phyloP scores from a whole-genome alignment of 1,140 invertebrate genomes.

The Drosophila erecta region DNA sequence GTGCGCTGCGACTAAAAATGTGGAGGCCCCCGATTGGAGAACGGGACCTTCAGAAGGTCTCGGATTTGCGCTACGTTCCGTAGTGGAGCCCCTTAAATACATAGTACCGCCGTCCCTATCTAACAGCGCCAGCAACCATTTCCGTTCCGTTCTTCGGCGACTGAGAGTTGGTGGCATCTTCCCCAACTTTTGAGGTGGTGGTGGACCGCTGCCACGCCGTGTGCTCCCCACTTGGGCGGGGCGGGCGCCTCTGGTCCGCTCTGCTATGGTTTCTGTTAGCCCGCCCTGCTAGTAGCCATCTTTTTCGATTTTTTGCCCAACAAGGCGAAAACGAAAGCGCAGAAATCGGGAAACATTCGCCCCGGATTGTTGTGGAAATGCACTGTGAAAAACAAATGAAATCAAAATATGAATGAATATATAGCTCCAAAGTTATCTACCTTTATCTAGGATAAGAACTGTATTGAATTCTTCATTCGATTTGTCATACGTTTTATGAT shows the following conservation, averaged over 20 bases:
- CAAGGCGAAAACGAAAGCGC: conserved; percentile 32
- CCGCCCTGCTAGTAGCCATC: conserved; percentile 82
- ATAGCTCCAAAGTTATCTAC: too few species aligned
- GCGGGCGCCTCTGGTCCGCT: conserved; percentile 25
- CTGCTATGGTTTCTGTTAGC: conserved; percentile 77
- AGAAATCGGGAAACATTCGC: conserved; percentile 31
- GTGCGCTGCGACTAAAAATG: conserved; percentile 66
- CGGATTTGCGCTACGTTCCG: conserved; percentile 7
- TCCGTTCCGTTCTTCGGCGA: conserved; percentile 2
- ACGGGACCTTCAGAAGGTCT: conserved; percentile 65
- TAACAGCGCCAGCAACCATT: conserved; percentile 8
- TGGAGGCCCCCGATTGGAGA: conserved; percentile 41
- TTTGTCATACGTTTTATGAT: too few species aligned
- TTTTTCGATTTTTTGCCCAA: conserved; percentile 80
- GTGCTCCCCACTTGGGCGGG: conserved; percentile 7
- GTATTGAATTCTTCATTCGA: too few species aligned
- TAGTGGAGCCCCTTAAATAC: conserved; percentile 33
- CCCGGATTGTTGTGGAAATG: neutral
- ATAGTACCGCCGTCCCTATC: conserved; percentile 31
- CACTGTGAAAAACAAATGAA: conserved; percentile 4
- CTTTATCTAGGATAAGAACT: too few species aligned
- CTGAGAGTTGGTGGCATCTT: conserved; percentile 23
- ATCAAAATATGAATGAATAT: neutral
- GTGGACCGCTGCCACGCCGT: too few species aligned
- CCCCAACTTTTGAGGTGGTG: conserved; percentile 25